Conservation (phyloP, 2,797 vertebrate genomes). For the Schizothorax lantsangensis region DNA sequence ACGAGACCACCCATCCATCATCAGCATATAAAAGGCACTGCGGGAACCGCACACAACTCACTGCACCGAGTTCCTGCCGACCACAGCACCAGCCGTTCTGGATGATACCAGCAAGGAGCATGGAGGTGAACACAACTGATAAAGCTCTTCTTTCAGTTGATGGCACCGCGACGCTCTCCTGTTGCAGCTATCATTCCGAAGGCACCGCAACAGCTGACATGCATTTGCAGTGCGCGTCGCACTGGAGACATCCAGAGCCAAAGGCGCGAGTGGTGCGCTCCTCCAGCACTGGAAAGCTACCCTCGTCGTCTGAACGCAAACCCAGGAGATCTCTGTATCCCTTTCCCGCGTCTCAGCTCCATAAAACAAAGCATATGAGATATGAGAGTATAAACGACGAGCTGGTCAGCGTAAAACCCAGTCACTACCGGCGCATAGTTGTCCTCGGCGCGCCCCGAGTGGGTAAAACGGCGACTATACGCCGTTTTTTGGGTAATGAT, state of each 20-base stretch:
- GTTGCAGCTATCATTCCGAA: constrained; percentile 59
- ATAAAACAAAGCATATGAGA: constrained; percentile 19
- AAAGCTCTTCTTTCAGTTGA: constrained; percentile 72
- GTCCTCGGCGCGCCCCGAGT: constrained; percentile 77
- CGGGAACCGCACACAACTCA: background rate
- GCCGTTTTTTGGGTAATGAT: constrained; percentile 71
- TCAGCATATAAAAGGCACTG: constrained; percentile 53
- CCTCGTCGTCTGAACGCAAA: constrained; percentile 62
- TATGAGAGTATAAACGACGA: constrained; percentile 43
- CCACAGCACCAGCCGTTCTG: constrained; percentile 8
- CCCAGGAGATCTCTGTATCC: constrained; percentile 64
- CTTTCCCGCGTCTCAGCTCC: constrained; percentile 54
- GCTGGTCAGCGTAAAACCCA: constrained; percentile 66
- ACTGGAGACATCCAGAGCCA: constrained; percentile 68
- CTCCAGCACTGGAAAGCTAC: constrained; percentile 65
- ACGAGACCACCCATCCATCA: constrained; percentile 14
- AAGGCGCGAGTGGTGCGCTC: constrained; percentile 59
- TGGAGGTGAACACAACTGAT: constrained; percentile 75
- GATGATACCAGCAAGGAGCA: constrained; percentile 61
- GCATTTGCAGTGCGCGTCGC: constrained; percentile 51
- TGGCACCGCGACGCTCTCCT: constrained; percentile 70
- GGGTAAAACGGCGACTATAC: constrained; percentile 78
- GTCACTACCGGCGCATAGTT: constrained; percentile 77
- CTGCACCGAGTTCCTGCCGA: constrained; percentile 4
- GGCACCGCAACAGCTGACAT: constrained; percentile 6